A percentile compares a stretch with the other conserved stretches of the same genome.
These are phyloP conservation scores for Merops nubicus DNA, from an alignment of 2,113 vertebrate species.

Conservation along the genomic window DNA sequence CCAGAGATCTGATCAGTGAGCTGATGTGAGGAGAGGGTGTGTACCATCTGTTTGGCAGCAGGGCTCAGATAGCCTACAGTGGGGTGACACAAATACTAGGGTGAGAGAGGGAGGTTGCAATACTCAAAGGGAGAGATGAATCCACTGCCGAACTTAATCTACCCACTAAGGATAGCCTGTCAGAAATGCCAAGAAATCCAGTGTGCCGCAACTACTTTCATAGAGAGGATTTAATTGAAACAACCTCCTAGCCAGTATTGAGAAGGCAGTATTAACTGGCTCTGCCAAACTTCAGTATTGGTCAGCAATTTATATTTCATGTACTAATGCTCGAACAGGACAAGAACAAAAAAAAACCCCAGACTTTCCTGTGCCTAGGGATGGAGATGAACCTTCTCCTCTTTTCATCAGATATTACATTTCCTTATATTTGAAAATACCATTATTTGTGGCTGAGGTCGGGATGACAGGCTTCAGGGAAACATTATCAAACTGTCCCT, in stretches of 20 bases:
- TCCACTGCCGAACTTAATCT: constrained; percentile 9
- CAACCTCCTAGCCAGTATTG: constrained; percentile 11
- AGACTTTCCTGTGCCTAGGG: constrained; percentile 19
- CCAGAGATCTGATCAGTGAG: background rate
- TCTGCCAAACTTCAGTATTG: constrained; percentile 24
- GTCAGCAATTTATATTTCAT: constrained; percentile 59
- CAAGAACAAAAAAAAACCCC: constrained; percentile 35
- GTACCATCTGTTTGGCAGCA: background rate
- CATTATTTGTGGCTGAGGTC: constrained; percentile 46
- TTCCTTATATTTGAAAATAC: constrained; percentile 15
- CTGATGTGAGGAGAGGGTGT: background rate
- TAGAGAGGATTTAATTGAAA: constrained; percentile 39
- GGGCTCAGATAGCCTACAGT: background rate
- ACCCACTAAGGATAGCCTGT: background rate
- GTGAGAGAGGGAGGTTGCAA: background rate
- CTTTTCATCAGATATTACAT: background rate
- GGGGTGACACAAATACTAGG: background rate
- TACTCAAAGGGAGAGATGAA: constrained; percentile 24
- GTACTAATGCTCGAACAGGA: constrained; percentile 38
- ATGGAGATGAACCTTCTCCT: background rate
- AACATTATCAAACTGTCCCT: background rate
- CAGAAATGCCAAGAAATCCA: constrained; percentile 17
- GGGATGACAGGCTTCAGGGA: constrained; percentile 36
- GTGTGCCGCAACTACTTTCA: background rate
- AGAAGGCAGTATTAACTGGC: constrained; percentile 34